A percentile compares a stretch with the other conserved stretches of the same genome.
Conservation (phyloP, 2,797 vertebrate genomes). For the Aeoliscus strigatus region DNA sequence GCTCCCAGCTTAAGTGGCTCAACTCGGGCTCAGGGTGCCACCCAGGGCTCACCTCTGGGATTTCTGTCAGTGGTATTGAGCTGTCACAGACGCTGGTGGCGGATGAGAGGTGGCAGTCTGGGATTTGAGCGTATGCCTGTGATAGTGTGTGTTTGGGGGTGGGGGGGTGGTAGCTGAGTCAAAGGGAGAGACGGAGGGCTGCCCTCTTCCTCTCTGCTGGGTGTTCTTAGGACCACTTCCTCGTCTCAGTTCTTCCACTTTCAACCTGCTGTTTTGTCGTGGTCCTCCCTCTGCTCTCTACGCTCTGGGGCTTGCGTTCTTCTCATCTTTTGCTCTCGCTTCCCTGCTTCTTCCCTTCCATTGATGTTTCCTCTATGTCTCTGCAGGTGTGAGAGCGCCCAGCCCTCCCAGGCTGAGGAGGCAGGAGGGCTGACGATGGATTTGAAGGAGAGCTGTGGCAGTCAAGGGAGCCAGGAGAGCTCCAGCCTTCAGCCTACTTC, state of each 20-base stretch:
- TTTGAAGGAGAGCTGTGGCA: slow-evolving; percentile 89
- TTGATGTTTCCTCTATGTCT: slow-evolving; percentile 17
- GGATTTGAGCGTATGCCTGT: too few species aligned
- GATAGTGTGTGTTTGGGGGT: slow-evolving; percentile 16
- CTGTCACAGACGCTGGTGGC: slow-evolving; percentile 32
- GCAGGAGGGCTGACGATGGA: slow-evolving; percentile 79
- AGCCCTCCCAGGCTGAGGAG: slow-evolving; percentile 46
- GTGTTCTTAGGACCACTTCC: too few species aligned
- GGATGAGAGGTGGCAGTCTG: slow-evolving; percentile 18
- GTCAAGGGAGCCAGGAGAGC: slow-evolving; percentile 82
- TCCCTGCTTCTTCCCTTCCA: too few species aligned
- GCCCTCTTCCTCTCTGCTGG: too few species aligned
- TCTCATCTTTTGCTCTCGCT: slow-evolving; percentile 25
- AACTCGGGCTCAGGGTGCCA: slow-evolving; percentile 79
- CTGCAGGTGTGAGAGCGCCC: slow-evolving; percentile 49
- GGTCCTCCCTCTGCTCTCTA: too few species aligned
- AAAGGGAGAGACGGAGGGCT: too few species aligned
- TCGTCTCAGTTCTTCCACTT: too few species aligned
- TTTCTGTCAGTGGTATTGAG: slow-evolving; percentile 55
- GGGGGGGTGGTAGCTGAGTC: slow-evolving; percentile 20
- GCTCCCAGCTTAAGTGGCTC: slow-evolving; percentile 71
- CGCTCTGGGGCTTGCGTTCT: too few species aligned
- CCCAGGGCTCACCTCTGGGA: slow-evolving; percentile 81
- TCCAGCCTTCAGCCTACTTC: slow-evolving; percentile 83
- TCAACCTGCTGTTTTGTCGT: too few species aligned